Base-by-base conservation (phyloP, 2,113 vertebrate species). In the Accipiter cooperii region DNA sequence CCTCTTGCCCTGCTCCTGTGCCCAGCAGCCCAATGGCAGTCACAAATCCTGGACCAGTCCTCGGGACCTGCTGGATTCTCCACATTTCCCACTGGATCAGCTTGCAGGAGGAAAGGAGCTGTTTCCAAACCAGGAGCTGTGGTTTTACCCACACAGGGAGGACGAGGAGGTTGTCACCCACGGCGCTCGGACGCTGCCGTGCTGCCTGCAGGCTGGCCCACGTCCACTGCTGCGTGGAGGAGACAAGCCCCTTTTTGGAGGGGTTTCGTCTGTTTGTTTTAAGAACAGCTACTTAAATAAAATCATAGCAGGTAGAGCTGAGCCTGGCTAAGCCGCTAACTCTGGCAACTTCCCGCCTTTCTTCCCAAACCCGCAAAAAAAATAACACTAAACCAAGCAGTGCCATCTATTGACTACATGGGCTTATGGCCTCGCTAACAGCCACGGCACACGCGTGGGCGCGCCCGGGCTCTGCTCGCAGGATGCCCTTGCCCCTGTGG, bases 401-500 rank as follows among this genome's bases (percentile, higher is more conserved):
- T 80, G 96, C 96, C 96, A 96, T 52, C 96, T 96, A 91, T 64
- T 33, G 96, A 64, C 91, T 31, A 6, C 75, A 2, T 0, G 2
- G 57, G 24, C 38, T 70, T 36, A 61, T 1, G 83, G 71, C 70
- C 74, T 5, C 18, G 15, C 49, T 55, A 5, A 8, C 10, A 1
- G 7, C 2, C 4, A 6, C 12, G 1, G 14, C 51, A 4, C 21
- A 38, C 12, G 38, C 25, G 4, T 17, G 29, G 3, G 24, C 16
- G 0, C 1, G 13, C 26, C 49, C 49, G 26, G 51, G 16, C 28
- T 17, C 33, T 0, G 4, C 36, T 49, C 4, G 3, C 34, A 36
- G 46, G 20, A 25, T 33, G 28, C 17, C 51, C 64, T 31, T 3
- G 4, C 9, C 44, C 38, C 63, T 25, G 2, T 3, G 12, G 16